Evolutionary conservation across 1,140 invertebrate species (phyloP), one percentile per base, ranked within the genome.

Genomic region (Zaprionus capensis): DNA sequence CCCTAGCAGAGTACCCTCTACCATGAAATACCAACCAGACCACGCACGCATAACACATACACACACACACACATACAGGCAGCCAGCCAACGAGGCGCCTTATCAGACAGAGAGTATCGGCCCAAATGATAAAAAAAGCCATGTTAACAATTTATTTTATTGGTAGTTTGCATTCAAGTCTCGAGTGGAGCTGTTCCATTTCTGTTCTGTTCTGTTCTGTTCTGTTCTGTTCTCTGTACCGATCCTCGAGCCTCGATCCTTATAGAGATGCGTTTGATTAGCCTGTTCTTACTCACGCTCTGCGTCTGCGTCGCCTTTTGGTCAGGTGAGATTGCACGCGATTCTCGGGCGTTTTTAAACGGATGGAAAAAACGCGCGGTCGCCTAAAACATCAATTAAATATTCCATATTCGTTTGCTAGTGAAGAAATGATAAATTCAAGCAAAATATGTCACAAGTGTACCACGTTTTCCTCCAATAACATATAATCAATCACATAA

Each of bases 91-190:
- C 72, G 41, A 59, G 67, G 53, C 66, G 17, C 56, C 78, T 88
- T 88, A 88, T 88, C 56, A 74, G 41, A 34, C 28, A 44, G 57
- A 36, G 61, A 44, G 75, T 71, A 65, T 71, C 74, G 7, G 63
- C 36, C 41, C 66, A 63, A 78, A 79, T 64, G 84, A 84, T 83
- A 88, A 90, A 90, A 80, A 90, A 91, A 80, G 70, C 76, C 76
- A 76, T 79, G 83, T 91, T 92, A 92, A 92, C 83, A 88, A 80
- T 88, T 72, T 87, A 91, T 91, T 86, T 88, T 88, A 91, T 85
- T 88, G 83, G 68, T 92, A 92, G 91, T 92, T 82, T 61, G 70
- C 69, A 76, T 88, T 82, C 65, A 63, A 82, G 64, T 65, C 67
- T 82, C 79, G 73, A 78, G 59, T 67, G 44, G 80, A 63, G 72